Conservation (phyloP, 37 sponge, comb jelly and placozoan genomes). For the Spongilla lacustris region DNA sequence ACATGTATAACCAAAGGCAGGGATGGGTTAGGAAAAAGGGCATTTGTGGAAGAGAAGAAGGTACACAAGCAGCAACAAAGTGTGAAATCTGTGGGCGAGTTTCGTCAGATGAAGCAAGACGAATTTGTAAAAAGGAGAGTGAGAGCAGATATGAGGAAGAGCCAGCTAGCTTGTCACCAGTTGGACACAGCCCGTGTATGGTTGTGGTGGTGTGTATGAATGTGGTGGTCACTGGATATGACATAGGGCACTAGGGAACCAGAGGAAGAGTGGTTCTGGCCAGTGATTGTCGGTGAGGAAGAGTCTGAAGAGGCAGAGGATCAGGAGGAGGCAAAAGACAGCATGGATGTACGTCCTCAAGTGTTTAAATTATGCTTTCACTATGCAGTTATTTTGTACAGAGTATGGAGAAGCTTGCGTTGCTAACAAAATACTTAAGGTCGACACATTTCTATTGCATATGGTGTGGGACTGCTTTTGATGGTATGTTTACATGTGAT, state of each 20-base stretch:
- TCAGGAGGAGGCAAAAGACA: slow-evolving; percentile 9
- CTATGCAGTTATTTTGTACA: neutral
- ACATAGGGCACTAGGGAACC: slow-evolving; percentile 26
- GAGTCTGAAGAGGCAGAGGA: slow-evolving; percentile 44
- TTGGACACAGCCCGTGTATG: slow-evolving; percentile 40
- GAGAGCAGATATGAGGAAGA: slow-evolving; percentile 34
- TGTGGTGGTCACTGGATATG: neutral
- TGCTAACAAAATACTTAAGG: slow-evolving; percentile 58
- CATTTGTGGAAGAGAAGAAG: slow-evolving; percentile 25
- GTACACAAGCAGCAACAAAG: neutral
- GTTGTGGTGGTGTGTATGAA: neutral
- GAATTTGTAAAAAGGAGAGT: neutral
- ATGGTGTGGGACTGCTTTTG: slow-evolving; percentile 82
- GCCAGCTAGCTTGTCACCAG: slow-evolving; percentile 67
- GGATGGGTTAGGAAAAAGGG: slow-evolving; percentile 50
- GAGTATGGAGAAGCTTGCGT: slow-evolving; percentile 25
- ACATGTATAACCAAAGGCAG: slow-evolving; percentile 32
- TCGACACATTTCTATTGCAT: slow-evolving; percentile 70
- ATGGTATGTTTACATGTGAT: slow-evolving; percentile 37
- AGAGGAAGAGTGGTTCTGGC: slow-evolving; percentile 50
- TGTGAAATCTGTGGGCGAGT: slow-evolving; percentile 19
- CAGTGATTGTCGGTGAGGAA: slow-evolving; percentile 4
- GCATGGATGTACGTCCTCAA: neutral
- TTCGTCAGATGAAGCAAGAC: slow-evolving; percentile 36
- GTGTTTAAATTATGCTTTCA: neutral